These are phyloP conservation scores for Cephus spinipes DNA, from an alignment of 2,888 invertebrate genomes.

Conservation along the genomic window DNA sequence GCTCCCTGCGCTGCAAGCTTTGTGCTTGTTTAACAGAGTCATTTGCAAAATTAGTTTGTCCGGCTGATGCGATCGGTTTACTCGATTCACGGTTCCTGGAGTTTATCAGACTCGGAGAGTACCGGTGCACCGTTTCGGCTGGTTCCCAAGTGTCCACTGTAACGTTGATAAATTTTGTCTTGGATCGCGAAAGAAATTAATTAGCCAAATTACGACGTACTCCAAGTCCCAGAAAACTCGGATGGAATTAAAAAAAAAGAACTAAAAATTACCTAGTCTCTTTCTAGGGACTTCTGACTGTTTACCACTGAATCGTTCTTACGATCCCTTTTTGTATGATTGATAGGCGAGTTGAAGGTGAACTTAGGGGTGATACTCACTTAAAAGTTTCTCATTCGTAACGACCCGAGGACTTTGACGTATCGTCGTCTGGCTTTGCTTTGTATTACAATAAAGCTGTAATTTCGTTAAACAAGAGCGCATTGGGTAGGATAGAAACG, in stretches of 20 bases:
- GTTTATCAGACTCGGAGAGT: neutral
- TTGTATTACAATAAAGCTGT: neutral
- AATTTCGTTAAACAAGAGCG: no score
- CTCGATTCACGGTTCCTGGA: neutral
- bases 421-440: neutral
- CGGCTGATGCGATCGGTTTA: neutral
- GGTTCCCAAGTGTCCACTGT: neutral
- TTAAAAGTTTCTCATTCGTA: neutral
- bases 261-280: no score
- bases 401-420: neutral
- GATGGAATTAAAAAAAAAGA: no score
- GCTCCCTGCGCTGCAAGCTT: neutral
- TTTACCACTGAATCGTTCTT: neutral
- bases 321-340: neutral
- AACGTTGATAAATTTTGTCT: neutral
- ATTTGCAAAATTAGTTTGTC: neutral
- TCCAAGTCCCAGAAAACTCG: no score
- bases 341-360: neutral
- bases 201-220: no score
- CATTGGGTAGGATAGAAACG: neutral
- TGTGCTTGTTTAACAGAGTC: neutral
- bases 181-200: neutral
- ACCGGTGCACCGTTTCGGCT: neutral
- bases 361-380: neutral
- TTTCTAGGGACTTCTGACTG: no score